Percentiles rank a stretch among this genome's conserved stretches.
Conservation (phyloP, 2,888 invertebrate genomes). For the Macrophya alboannulata region DNA sequence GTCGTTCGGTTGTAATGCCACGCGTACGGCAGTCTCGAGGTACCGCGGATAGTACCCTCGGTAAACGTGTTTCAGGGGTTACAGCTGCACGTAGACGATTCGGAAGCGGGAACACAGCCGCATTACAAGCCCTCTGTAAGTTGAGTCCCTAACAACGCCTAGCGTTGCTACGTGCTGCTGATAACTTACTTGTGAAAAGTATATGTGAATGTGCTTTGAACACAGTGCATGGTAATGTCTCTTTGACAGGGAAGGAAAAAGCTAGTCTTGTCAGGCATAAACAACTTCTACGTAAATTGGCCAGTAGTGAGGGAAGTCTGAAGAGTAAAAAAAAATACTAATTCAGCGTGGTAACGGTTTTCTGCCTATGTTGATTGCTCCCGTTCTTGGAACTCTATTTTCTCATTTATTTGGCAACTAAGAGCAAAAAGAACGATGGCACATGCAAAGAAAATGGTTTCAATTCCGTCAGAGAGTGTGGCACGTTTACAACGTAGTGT, state of each 20-base stretch:
- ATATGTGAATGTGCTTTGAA: slow-evolving; percentile 50
- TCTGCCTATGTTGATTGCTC: neutral
- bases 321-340: slow-evolving; percentile 14
- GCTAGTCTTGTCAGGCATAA: neutral
- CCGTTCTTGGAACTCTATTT: slow-evolving; percentile 34
- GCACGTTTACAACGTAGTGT: too few relatives aligned
- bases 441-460: slow-evolving; percentile 25
- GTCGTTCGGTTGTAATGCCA: neutral
- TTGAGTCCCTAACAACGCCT: neutral
- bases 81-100: too few relatives aligned
- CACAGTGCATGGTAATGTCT: slow-evolving; percentile 24
- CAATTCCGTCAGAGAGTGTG: neutral
- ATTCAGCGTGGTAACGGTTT: slow-evolving; percentile 1
- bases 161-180: slow-evolving; percentile 29
- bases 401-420: slow-evolving; percentile 31
- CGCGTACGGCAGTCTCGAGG: neutral
- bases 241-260: slow-evolving; percentile 36
- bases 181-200: neutral
- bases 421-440: neutral
- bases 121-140: too few relatives aligned
- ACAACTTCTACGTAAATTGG: slow-evolving; percentile 5
- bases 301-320: neutral
- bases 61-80: neutral
- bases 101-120: too few relatives aligned
- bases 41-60: neutral